These are phyloP conservation scores for Channa striata DNA, from an alignment of 2,797 vertebrate species.

Conservation along the genomic window DNA sequence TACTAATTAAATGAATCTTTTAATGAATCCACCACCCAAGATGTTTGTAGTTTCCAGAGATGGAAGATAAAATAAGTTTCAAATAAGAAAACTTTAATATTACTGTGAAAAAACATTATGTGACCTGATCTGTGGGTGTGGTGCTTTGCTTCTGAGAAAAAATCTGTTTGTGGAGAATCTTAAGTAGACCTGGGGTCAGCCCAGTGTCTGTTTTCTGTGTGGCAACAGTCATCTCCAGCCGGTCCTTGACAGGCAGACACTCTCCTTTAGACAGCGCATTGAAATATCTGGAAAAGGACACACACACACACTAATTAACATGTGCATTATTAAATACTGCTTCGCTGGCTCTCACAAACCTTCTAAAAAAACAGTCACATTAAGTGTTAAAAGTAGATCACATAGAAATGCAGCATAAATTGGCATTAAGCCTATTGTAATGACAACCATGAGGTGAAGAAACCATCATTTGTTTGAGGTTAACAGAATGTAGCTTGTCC, in stretches of 20 bases:
- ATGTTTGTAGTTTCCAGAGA: conserved; percentile 29
- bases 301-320: conserved; percentile 12
- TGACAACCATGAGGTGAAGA: conserved; percentile 4
- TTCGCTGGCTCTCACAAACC: background rate
- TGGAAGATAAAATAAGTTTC: conserved; percentile 41
- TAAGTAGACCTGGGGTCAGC: conserved; percentile 90
- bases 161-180: conserved; percentile 92
- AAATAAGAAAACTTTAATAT: conserved; percentile 32
- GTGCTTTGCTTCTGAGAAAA: conserved; percentile 2
- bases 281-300: conserved; percentile 87
- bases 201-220: conserved; percentile 82
- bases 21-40: conserved; percentile 34
- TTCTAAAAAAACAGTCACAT: conserved; percentile 13
- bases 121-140: background rate
- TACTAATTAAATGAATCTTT: conserved; percentile 26
- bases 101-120: background rate
- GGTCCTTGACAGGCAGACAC: conserved; percentile 89
- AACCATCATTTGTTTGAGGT: conserved; percentile 29
- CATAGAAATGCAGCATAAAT: background rate
- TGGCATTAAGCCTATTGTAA: conserved; percentile 1
- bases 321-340: conserved; percentile 7
- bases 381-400: background rate
- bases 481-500: background rate
- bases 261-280: conserved; percentile 88
- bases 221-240: conserved; percentile 84